These are phyloP conservation scores for Dryobates pubescens DNA, from an alignment of 2,797 vertebrate species.

Conservation along the genomic window DNA sequence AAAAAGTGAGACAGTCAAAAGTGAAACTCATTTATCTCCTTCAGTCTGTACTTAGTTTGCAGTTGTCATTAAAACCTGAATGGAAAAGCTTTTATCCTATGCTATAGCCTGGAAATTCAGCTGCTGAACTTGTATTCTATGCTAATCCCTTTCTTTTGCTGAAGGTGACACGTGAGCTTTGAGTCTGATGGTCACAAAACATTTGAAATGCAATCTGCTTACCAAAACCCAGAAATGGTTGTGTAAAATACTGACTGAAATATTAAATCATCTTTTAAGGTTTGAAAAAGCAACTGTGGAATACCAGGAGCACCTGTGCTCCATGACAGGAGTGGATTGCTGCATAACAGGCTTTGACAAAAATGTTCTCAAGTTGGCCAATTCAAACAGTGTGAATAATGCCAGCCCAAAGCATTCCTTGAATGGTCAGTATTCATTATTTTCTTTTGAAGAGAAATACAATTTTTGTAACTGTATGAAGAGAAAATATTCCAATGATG, in stretches of 20 bases:
- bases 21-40: not conserved
- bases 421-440: constrained; percentile 81
- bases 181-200: not conserved
- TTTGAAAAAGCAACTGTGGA: constrained; percentile 96
- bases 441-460: not conserved
- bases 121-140: not conserved
- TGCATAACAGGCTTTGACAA: constrained; percentile 88
- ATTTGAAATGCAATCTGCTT: not conserved
- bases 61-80: not conserved
- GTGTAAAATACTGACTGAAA: constrained; percentile 11
- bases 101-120: not conserved
- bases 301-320: constrained; percentile 95
- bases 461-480: not conserved
- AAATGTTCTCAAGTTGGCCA: constrained; percentile 86
- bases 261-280: constrained; percentile 73
- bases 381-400: constrained; percentile 80
- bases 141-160: not conserved
- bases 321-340: constrained; percentile 93
- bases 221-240: not conserved
- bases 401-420: constrained; percentile 91
- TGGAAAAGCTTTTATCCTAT: not conserved
- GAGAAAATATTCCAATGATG: rapidly evolving
- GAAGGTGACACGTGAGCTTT: not conserved
- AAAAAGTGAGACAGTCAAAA: not conserved
- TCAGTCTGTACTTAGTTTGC: not conserved